Percentiles rank a stretch among this genome's conserved stretches.
Conservation (phyloP, 2,888 invertebrate genomes). For the Ashinkailepas kermadecensis region DNA sequence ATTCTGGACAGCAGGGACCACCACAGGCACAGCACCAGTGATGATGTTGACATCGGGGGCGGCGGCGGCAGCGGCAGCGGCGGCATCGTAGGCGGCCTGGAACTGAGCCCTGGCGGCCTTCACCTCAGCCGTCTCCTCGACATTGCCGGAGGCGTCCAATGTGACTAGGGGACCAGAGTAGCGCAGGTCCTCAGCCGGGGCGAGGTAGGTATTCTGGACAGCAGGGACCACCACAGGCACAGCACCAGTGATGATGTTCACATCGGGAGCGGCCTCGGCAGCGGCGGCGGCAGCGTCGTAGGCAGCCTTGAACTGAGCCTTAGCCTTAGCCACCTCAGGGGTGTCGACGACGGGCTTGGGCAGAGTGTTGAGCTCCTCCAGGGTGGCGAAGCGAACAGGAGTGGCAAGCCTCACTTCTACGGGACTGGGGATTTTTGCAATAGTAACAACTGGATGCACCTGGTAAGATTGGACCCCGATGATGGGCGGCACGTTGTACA, state of each 20-base stretch:
- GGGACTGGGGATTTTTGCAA: no score
- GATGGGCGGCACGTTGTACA: no score
- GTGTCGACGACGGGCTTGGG: background rate
- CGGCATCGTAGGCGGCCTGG: background rate
- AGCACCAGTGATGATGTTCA: constrained; percentile 2
- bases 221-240: background rate
- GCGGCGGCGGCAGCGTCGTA: background rate
- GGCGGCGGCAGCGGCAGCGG: background rate
- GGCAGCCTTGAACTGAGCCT: background rate
- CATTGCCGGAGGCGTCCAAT: constrained; percentile 32
- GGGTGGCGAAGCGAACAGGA: background rate
- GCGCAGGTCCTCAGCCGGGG: background rate
- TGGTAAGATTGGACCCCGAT: no score
- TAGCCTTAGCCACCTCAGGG: background rate
- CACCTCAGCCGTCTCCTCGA: constrained; percentile 27
- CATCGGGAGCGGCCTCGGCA: constrained; percentile 25
- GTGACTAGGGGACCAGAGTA: background rate
- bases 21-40: background rate
- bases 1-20: background rate
- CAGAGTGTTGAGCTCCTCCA: background rate
- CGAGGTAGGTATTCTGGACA: background rate
- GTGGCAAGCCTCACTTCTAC: background rate
- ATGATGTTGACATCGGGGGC: constrained; percentile 24
- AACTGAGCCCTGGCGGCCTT: background rate
- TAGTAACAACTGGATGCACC: no score